Evolutionary conservation across 2,888 invertebrate species (phyloP), one percentile per base, ranked within the genome.

Genomic region (Conistra vaccinii): DNA sequence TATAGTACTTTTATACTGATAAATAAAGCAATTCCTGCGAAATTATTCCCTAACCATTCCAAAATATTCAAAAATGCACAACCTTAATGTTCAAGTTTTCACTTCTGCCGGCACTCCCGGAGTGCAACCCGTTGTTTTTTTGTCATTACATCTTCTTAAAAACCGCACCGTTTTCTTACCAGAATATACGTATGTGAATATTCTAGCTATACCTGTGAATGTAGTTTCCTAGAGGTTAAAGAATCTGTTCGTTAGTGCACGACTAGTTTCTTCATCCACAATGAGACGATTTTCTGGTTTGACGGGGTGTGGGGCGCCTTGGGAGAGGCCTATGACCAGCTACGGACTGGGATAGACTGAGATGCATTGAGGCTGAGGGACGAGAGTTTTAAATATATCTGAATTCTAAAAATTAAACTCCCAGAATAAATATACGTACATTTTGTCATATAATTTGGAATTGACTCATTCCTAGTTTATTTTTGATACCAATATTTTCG

Each of bases 251-350:
- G 69, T 69, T 74, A 69, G 84, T 58, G 57, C 75, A 60, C 66
- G 66, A 84, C 84, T 69, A 65, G 84, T 81, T 84, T 68, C 57
- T 80, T 69, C 53, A 58, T 69, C 55, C 51, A 74, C 81, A 73
- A 69, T 80, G 81, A 73, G 78, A 45, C 17, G 84, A 81, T 74
- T 84, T 81, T 81, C 81, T 84, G 81, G 81, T 81, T 81, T 80
- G 81, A 80, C 81, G 29, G 81, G 81, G 69, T 84, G 45, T 62
- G 66, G 66, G 26, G 45, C 57, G 58, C 45, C 62, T 53, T 20
- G 17, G 45, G 35, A 39, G 53, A 61, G 80, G 80, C 66, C 55
- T 69, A 65, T 69, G 84, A 73, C 74, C 84, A 81, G 45, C 5
- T 2, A 39, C 5, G 17, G 20, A 9, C 61, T 66, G 57, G 17